phyloP scores from a whole-genome alignment of 2,113 vertebrate genomes.

The Todiramphus chloris region DNA sequence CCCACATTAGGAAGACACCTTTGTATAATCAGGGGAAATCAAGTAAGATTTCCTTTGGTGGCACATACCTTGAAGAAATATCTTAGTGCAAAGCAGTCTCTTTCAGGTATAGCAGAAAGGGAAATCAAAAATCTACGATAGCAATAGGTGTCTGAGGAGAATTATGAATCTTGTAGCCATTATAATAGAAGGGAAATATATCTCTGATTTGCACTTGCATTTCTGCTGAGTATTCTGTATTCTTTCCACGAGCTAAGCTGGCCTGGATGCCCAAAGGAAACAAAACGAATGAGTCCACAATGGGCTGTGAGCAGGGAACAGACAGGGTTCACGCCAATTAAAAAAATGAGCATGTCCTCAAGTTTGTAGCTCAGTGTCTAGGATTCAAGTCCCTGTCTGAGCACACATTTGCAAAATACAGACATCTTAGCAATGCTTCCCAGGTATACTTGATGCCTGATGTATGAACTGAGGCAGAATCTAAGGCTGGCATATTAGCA shows the following conservation, averaged over 20 bases:
- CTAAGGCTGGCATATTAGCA: not conserved
- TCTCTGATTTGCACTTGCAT: not conserved
- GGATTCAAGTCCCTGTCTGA: not conserved
- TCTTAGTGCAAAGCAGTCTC: not conserved
- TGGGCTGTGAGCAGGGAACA: not conserved
- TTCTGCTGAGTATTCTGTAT: not conserved
- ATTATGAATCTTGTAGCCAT: not conserved
- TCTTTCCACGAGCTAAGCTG: not conserved
- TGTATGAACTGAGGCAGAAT: not conserved
- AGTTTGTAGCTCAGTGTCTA: not conserved
- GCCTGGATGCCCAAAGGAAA: not conserved
- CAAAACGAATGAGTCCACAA: not conserved
- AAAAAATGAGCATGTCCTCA: not conserved
- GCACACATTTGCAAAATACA: not conserved
- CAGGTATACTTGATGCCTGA: not conserved
- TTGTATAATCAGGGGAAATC: not conserved
- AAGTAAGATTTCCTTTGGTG: not conserved
- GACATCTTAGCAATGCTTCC: not conserved
- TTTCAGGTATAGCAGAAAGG: not conserved
- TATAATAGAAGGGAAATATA: not conserved
- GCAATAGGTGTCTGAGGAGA: not conserved
- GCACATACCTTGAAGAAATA: not conserved
- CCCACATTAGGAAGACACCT: not conserved
- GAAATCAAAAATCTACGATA: slow-evolving; percentile 37
- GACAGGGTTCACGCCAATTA: not conserved